These are phyloP conservation scores for Coptotermes formosanus DNA, from an alignment of 1,140 invertebrate species.

Conservation along the genomic window DNA sequence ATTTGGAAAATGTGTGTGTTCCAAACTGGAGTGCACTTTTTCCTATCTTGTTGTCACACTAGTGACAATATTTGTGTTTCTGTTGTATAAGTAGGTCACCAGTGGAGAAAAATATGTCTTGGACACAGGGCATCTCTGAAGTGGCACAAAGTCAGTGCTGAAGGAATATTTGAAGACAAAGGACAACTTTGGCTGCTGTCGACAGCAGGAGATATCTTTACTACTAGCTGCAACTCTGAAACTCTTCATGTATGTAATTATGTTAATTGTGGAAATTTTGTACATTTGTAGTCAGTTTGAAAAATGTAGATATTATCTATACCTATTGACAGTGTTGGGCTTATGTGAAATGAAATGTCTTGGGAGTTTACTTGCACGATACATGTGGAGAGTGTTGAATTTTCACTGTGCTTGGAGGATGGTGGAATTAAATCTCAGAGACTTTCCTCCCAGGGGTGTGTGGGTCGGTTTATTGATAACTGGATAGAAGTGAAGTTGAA, in stretches of 20 bases:
- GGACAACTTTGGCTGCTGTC: conserved; percentile 50
- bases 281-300: not conserved
- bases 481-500: too few species aligned
- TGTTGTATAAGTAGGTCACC: conserved; percentile 45
- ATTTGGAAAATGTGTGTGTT: too few species aligned
- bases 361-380: too few species aligned
- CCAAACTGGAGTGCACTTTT: not conserved
- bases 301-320: conserved; percentile 12
- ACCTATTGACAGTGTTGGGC: not conserved
- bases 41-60: not conserved
- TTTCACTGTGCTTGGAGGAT: too few species aligned
- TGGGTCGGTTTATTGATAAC: too few species aligned
- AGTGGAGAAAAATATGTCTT: conserved; percentile 43
- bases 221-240: conserved; percentile 40
- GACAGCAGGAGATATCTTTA: conserved; percentile 48
- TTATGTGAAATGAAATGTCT: too few species aligned
- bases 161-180: conserved; percentile 45
- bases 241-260: conserved; percentile 35
- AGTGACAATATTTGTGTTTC: not conserved
- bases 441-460: too few species aligned
- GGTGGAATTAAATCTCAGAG: too few species aligned
- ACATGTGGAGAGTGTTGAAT: too few species aligned
- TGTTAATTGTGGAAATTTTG: not conserved
- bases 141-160: conserved; percentile 50
- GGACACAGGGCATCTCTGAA: conserved; percentile 26